Conservation (phyloP, 2,888 invertebrate genomes). For the Nephrotoma appendiculata region DNA sequence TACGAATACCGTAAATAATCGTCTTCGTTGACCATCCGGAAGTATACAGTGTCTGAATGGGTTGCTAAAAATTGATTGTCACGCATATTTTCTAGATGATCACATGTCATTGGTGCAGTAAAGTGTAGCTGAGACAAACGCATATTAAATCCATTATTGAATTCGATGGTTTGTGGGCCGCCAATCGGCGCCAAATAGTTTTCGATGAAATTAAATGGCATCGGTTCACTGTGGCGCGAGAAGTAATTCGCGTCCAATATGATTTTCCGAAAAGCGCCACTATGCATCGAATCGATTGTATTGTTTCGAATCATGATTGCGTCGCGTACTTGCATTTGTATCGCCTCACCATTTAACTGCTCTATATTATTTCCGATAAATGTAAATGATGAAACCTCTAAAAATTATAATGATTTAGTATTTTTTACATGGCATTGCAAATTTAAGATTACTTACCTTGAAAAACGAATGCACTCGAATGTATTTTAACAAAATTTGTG, state of each 20-base stretch:
- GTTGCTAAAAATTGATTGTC: constrained; percentile 22
- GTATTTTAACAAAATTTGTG: constrained; percentile 45
- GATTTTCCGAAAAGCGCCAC: constrained; percentile 26
- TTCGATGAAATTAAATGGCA: constrained; percentile 27
- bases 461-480: constrained; percentile 52
- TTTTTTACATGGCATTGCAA: neutral
- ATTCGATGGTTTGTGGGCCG: constrained; percentile 20
- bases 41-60: constrained; percentile 22
- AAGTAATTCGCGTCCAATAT: neutral
- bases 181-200: constrained; percentile 21
- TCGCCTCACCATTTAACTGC: constrained; percentile 27
- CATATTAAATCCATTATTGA: constrained; percentile 23
- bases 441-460: constrained; percentile 19
- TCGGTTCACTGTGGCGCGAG: constrained; percentile 6
- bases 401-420: neutral
- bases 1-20: constrained; percentile 19
- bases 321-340: constrained; percentile 24
- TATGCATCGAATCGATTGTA: constrained; percentile 24
- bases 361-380: constrained; percentile 25
- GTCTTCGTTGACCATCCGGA: constrained; percentile 11
- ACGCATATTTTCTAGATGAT: constrained; percentile 18
- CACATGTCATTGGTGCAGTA: constrained; percentile 20
- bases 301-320: constrained; percentile 24
- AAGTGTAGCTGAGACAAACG: constrained; percentile 16
- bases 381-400: constrained; percentile 24